Percentiles rank a stretch among this genome's conserved stretches.
phyloP scores from a whole-genome alignment of 2,888 invertebrate genomes.

The Drosophila paracracens region DNA sequence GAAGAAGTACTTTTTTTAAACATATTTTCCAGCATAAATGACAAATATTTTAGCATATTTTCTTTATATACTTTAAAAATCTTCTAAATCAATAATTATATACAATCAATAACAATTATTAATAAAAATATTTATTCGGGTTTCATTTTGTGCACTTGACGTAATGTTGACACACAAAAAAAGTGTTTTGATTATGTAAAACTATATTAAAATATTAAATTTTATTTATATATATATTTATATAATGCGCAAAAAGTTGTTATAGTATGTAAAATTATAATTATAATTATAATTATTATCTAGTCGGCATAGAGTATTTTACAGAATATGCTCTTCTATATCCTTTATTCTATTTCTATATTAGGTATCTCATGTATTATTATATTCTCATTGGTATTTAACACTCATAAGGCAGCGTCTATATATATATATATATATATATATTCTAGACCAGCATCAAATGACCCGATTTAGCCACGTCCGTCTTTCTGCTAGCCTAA shows the following conservation, averaged over 20 bases:
- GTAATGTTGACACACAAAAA: too few species aligned
- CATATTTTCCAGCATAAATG: not conserved
- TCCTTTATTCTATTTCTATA: not conserved
- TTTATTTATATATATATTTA: too few species aligned
- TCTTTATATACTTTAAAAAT: not conserved
- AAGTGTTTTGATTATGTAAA: too few species aligned
- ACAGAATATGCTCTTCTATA: too few species aligned
- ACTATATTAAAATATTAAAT: too few species aligned
- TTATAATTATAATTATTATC: too few species aligned
- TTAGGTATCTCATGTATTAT: not conserved
- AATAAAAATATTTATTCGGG: not conserved
- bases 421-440: not conserved
- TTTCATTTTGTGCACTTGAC: too few species aligned
- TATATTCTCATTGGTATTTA: not conserved
- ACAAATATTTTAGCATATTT: not conserved
- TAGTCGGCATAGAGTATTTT: too few species aligned
- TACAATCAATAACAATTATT: not conserved
- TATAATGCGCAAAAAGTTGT: too few species aligned
- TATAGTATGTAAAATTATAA: too few species aligned
- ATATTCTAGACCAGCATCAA: not conserved
- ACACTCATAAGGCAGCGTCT: not conserved
- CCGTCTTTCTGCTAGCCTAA: not conserved
- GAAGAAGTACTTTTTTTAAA: not conserved
- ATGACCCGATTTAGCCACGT: not conserved
- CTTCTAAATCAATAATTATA: not conserved